Percentiles rank a stretch among this genome's conserved stretches.
Conservation (phyloP, 1,140 invertebrate genomes). For the Drosophila rufa region DNA sequence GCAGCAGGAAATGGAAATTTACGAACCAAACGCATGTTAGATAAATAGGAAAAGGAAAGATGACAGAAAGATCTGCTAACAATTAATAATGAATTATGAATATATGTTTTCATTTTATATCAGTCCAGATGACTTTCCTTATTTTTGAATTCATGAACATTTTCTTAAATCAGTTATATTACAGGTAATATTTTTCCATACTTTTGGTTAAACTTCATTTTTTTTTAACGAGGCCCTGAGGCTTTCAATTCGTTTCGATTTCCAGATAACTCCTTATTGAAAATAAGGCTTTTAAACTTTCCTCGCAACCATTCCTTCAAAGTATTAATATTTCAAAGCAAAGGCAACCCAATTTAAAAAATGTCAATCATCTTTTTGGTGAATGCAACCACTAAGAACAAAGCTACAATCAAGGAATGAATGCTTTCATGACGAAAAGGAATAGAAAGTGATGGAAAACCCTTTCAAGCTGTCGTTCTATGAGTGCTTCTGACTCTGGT, state of each 20-base stretch:
- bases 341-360: slow-evolving; percentile 8
- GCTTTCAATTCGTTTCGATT: too few species aligned
- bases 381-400: slow-evolving; percentile 8
- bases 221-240: too few species aligned
- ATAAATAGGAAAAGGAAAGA: not conserved
- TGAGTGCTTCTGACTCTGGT: slow-evolving; percentile 35
- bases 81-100: too few species aligned
- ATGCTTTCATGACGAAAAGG: slow-evolving; percentile 22
- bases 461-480: slow-evolving; percentile 56
- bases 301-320: too few species aligned
- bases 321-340: not conserved
- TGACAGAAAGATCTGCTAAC: not conserved
- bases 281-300: not conserved
- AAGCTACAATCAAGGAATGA: slow-evolving; percentile 9
- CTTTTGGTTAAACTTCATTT: too few species aligned
- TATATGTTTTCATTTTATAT: too few species aligned
- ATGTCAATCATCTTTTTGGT: slow-evolving; percentile 26
- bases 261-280: not conserved
- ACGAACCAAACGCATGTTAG: slow-evolving; percentile 11
- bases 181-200: too few species aligned
- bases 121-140: too few species aligned
- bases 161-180: too few species aligned
- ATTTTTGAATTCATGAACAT: too few species aligned
- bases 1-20: slow-evolving; percentile 8
- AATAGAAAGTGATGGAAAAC: slow-evolving; percentile 29